Percentiles rank a stretch among this genome's conserved stretches.
Evolutionary conservation across 1,140 invertebrate genomes (phyloP).

Genomic region (Hestina assimilis): DNA sequence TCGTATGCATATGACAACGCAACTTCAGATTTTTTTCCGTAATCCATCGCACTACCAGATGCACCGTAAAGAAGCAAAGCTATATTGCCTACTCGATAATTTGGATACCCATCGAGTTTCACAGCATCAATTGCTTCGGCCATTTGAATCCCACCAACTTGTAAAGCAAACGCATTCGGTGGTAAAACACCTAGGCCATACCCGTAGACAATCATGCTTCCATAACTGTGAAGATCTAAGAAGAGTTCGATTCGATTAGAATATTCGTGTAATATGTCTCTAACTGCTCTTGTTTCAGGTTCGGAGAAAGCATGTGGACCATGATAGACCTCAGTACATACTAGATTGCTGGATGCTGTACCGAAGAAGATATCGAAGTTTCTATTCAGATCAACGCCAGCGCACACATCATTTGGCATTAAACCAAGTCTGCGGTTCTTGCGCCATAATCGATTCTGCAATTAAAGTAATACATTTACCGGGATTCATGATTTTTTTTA

Average conservation of each 20-base stretch:
- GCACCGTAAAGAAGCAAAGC: slow-evolving; percentile 73
- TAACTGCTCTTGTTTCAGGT: slow-evolving; percentile 78
- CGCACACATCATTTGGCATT: slow-evolving; percentile 41
- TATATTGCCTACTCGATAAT: slow-evolving; percentile 79
- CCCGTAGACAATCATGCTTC: slow-evolving; percentile 82
- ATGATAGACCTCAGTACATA: slow-evolving; percentile 84
- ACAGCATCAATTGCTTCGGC: slow-evolving; percentile 56
- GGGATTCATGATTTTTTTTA: no score
- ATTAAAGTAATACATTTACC: no score
- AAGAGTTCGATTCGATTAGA: slow-evolving; percentile 72
- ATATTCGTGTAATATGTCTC: slow-evolving; percentile 55
- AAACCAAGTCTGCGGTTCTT: slow-evolving; percentile 1
- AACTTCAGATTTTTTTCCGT: slow-evolving; percentile 58
- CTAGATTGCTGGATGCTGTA: slow-evolving; percentile 81
- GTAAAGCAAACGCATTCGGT: slow-evolving; percentile 62
- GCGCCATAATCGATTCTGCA: slow-evolving; percentile 10
- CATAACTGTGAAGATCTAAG: slow-evolving; percentile 82
- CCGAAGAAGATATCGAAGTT: slow-evolving; percentile 81
- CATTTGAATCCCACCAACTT: slow-evolving; percentile 53
- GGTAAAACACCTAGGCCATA: slow-evolving; percentile 80
- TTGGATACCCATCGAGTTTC: slow-evolving; percentile 37
- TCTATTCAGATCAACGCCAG: slow-evolving; percentile 78
- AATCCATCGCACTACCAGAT: slow-evolving; percentile 36
- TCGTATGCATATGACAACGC: slow-evolving; percentile 27
- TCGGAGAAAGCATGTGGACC: slow-evolving; percentile 85